Evolutionary conservation across 2,113 vertebrate genomes (phyloP).

Genomic region (Heliornis fulica): DNA sequence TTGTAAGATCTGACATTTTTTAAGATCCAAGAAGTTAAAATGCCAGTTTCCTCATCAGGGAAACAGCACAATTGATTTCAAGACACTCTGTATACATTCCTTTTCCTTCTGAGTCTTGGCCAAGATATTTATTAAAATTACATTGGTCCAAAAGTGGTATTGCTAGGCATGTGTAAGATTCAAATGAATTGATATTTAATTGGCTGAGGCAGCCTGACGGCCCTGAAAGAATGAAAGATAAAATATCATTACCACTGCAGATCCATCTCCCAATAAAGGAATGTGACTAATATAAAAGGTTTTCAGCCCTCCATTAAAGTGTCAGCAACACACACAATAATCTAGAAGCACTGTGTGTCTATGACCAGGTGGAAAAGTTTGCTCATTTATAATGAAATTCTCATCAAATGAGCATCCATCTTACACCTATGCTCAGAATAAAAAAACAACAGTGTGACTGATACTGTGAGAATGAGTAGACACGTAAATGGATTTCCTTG

Average conservation of each 20-base stretch:
- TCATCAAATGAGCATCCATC: not conserved
- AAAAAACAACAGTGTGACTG: not conserved
- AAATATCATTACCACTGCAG: not conserved
- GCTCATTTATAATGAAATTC: not conserved
- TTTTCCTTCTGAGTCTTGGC: not conserved
- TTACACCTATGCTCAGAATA: not conserved
- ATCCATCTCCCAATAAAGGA: not conserved
- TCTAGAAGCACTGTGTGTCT: not conserved
- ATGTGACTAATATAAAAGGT: not conserved
- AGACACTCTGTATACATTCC: not conserved
- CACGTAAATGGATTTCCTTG: not conserved
- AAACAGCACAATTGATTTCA: not conserved
- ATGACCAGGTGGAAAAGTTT: not conserved
- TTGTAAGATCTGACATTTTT: not conserved
- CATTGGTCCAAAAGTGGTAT: not conserved
- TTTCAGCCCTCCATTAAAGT: not conserved
- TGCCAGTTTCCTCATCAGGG: not conserved
- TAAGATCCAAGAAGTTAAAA: not conserved
- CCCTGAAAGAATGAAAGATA: not conserved
- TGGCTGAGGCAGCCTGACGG: not conserved
- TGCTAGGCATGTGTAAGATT: not conserved
- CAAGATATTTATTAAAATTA: not conserved
- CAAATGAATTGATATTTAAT: conserved; percentile 34
- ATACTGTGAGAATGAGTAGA: not conserved
- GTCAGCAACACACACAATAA: not conserved